Percentiles rank a stretch among this genome's conserved stretches.
Conservation (phyloP, 2,888 invertebrate genomes). For the Caenorhabditis sinica region DNA sequence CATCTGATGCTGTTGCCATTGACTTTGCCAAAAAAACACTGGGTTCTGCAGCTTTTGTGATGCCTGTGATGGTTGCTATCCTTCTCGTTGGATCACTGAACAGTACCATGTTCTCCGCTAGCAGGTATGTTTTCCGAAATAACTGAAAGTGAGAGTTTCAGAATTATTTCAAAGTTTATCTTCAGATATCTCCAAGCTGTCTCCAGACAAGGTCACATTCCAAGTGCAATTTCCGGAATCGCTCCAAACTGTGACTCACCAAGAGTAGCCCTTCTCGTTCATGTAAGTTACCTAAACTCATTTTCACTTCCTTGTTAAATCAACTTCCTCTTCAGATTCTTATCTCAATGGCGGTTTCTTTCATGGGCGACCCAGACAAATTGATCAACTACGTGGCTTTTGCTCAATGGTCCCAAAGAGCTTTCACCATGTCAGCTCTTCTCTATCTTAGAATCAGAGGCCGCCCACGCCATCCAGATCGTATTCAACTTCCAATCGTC, state of each 20-base stretch:
- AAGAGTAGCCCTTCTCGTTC: conserved; percentile 79
- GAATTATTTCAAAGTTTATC: not conserved
- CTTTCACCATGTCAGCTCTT: conserved; percentile 81
- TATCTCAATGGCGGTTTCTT: conserved; percentile 76
- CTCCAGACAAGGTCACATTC: conserved; percentile 77
- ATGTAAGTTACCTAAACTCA: conserved; percentile 67
- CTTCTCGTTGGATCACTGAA: conserved; percentile 82
- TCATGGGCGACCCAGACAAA: conserved; percentile 77
- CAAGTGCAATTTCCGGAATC: conserved; percentile 79
- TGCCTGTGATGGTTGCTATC: conserved; percentile 81
- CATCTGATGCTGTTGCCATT: conserved; percentile 79
- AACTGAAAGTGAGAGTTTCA: not conserved
- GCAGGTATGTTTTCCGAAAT: conserved; percentile 75
- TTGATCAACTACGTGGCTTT: conserved; percentile 81
- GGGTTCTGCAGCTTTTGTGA: conserved; percentile 74
- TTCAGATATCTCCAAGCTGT: conserved; percentile 80
- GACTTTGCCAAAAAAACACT: conserved; percentile 77
- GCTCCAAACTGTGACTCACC: conserved; percentile 78
- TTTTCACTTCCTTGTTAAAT: not conserved
- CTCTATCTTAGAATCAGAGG: conserved; percentile 77
- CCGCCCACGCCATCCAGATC: conserved; percentile 75
- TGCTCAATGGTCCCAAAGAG: conserved; percentile 82
- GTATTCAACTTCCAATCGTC: conserved; percentile 77
- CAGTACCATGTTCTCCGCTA: conserved; percentile 81
- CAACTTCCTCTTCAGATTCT: conserved; percentile 67